Conservation (phyloP, 2,113 vertebrate species). For the Leucopsar rothschildi region DNA sequence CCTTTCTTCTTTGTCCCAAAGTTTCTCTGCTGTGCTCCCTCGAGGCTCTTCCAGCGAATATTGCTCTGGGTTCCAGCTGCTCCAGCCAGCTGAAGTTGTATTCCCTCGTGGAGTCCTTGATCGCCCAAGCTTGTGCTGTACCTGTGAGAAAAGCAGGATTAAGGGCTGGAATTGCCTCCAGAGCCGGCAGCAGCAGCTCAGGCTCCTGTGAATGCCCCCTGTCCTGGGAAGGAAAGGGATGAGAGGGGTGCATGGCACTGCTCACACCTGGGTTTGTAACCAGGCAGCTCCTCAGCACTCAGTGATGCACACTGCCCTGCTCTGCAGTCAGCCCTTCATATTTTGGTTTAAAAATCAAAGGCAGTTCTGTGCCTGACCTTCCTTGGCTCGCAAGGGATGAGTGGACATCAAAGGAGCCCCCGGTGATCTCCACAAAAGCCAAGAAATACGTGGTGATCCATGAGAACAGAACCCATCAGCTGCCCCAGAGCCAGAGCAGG, state of each 20-base stretch:
- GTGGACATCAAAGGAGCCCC: conserved; percentile 35
- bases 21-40: neutral
- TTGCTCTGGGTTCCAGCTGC: conserved; percentile 2
- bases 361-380: conserved; percentile 9
- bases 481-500: neutral
- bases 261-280: rapidly evolving
- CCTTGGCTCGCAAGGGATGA: neutral
- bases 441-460: neutral
- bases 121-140: neutral
- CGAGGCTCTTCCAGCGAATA: neutral
- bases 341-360: conserved; percentile 19
- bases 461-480: neutral
- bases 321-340: neutral
- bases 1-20: neutral
- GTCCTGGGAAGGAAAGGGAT: neutral
- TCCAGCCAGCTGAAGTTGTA: neutral
- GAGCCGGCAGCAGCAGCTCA: neutral
- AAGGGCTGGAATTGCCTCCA: neutral
- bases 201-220: neutral
- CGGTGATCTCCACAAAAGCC: neutral
- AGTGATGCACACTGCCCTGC: neutral
- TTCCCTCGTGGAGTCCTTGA: neutral
- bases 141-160: neutral
- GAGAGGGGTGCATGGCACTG: neutral
- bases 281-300: neutral